Evolutionary conservation across 2,797 vertebrate genomes (phyloP).

Genomic region (Lepus townsendii): DNA sequence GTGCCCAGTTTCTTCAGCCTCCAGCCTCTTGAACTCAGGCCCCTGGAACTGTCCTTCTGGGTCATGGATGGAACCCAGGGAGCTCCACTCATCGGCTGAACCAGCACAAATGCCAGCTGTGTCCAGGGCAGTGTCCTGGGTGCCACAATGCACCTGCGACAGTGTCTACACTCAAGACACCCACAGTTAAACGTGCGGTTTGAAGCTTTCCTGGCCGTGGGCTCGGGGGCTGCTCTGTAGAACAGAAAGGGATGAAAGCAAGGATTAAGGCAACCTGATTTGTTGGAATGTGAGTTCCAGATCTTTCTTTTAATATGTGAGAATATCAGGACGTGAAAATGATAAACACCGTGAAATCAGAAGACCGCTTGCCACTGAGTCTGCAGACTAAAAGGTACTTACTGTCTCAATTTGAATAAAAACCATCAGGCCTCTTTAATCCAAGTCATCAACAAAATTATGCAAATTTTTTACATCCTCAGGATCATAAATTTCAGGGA

Average conservation of each 20-base stretch:
- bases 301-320: neutral
- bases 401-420: neutral
- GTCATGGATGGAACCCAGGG: neutral
- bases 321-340: neutral
- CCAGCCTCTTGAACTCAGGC: neutral
- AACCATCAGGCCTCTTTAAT: neutral
- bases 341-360: neutral
- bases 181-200: neutral
- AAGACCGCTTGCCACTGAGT: neutral
- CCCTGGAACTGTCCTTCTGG: neutral
- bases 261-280: neutral
- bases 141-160: neutral
- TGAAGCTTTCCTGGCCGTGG: neutral
- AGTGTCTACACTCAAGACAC: neutral
- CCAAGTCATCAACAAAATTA: neutral
- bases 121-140: neutral
- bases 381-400: neutral
- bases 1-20: neutral
- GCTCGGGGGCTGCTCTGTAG: neutral
- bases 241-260: neutral
- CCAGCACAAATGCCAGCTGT: neutral
- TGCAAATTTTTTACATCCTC: neutral
- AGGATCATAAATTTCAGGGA: constrained; percentile 57
- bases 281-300: neutral
- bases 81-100: neutral